Base-by-base conservation (phyloP, 2,797 vertebrate genomes). In the Rhyacichthys aspro region DNA sequence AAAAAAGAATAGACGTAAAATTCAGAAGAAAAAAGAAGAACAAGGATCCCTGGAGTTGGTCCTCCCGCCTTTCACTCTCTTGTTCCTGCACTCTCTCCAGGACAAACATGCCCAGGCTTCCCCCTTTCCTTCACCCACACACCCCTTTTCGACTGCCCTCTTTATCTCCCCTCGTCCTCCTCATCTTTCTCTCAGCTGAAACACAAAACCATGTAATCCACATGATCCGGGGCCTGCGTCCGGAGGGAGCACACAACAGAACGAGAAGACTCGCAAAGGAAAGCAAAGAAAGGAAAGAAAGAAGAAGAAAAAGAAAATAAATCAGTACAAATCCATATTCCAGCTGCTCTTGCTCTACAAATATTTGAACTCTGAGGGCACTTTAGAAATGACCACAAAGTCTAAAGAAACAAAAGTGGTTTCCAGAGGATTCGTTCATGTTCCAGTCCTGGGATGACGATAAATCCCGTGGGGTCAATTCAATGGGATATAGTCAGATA, bases 141-240 rank as follows among this genome's bases (percentile, higher is more conserved):
- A 39, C 11, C 3, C 17, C 14, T 59, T 70, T 74, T 68, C 74
- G 63, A 71, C 69, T 63, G 56, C 75, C 55, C 79, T 72, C 79
- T 85, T 74, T 74, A 82, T 86, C 78, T 63, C 78, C 32, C 70
- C 43, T 71, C 74, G 67, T 81, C 74, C 72, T 83, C 78, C 72
- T 80, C 75, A 67, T 84, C 79, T 79, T 74, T 80, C 86, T 67
- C 52, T 28, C 72, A 0, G 2, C 75, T 79, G 81, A 85, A 88
- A 88, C 72, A 85, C 73, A 88, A 90, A 88, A 86, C 86, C 80
- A 78, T 81, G 81, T 82, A 85, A 86, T 89, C 86, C 85, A 65
- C 69, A 3, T 53, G 73, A 85, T 79, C 76, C 77, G 5, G 56
- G 77, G 53, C 77, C 15, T 23, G 50, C 23, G 80, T 77, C 77